Conservation (phyloP, 2,113 vertebrate species). For the Otocyon megalotis region DNA sequence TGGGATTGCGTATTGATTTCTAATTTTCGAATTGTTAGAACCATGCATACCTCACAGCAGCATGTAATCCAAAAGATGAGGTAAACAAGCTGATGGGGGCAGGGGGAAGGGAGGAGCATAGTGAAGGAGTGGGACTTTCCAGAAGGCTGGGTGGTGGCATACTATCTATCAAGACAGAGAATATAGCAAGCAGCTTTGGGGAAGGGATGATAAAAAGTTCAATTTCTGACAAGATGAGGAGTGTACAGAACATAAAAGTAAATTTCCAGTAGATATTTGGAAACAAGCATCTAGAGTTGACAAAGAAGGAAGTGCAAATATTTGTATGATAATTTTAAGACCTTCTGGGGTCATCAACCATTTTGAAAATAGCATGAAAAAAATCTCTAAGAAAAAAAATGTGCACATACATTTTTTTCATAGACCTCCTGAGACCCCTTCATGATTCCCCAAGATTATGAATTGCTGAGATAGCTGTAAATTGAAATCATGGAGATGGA, state of each 20-base stretch:
- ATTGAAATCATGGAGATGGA: background rate
- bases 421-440: background rate
- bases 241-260: background rate
- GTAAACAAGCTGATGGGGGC: background rate
- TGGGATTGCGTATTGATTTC: constrained; percentile 3
- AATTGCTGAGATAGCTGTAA: background rate
- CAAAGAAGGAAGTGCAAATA: constrained; percentile 31
- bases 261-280: constrained; percentile 9
- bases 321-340: background rate
- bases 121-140: background rate
- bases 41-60: background rate
- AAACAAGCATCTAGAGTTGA: constrained; percentile 26
- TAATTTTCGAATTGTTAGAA: constrained; percentile 38
- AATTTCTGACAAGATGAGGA: constrained; percentile 11
- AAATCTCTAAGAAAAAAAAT: background rate
- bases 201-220: background rate
- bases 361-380: constrained; percentile 15
- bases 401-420: background rate
- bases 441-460: background rate
- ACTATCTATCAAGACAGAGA: background rate
- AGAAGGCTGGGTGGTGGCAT: background rate
- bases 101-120: background rate
- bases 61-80: background rate
- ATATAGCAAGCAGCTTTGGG: background rate
- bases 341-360: constrained; percentile 1